Conservation (phyloP, 2,113 vertebrate species). For the Glareola pratincola region DNA sequence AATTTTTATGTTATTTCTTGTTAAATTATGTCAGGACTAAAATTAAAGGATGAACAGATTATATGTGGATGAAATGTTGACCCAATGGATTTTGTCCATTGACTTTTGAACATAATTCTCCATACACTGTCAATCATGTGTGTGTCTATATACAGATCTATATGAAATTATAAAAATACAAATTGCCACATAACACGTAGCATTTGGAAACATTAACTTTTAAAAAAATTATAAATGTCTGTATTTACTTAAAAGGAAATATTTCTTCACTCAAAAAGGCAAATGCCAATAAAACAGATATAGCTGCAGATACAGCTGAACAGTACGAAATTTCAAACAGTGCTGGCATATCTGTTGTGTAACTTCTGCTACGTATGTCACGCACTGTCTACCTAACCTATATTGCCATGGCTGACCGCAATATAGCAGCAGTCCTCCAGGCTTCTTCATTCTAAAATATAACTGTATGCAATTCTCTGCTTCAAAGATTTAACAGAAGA, state of each 20-base stretch:
- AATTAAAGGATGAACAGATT: neutral
- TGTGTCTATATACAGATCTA: neutral
- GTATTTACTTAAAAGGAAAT: neutral
- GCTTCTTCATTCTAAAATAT: neutral
- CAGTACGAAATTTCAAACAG: neutral
- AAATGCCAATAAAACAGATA: neutral
- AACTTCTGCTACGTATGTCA: neutral
- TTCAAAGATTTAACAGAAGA: neutral
- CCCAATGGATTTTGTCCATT: neutral
- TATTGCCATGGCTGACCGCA: neutral
- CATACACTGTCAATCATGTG: rapidly evolving
- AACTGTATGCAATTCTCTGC: neutral
- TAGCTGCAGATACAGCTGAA: neutral
- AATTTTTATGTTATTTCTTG: neutral
- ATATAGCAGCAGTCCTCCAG: neutral
- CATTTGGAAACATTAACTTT: neutral
- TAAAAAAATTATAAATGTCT: neutral
- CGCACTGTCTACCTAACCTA: neutral
- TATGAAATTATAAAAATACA: neutral
- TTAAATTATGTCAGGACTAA: neutral
- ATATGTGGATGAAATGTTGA: neutral
- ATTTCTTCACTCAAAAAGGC: neutral
- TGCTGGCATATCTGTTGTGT: neutral
- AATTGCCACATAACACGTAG: neutral
- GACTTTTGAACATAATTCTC: neutral